These are phyloP conservation scores for Aleiodes alternator DNA, from an alignment of 2,888 invertebrate species.

Conservation along the genomic window DNA sequence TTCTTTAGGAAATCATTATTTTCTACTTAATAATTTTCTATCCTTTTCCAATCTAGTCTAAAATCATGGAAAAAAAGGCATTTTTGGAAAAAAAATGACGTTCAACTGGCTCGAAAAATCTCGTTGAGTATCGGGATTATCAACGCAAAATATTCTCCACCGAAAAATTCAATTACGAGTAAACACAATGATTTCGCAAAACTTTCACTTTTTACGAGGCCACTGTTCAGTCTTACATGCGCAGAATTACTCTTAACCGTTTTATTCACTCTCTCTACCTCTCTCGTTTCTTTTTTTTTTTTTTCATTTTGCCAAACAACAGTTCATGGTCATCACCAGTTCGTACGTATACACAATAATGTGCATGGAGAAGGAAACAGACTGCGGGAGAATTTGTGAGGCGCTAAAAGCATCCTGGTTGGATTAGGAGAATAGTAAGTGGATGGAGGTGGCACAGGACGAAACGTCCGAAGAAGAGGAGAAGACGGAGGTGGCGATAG, in stretches of 20 bases:
- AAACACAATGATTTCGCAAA: constrained; percentile 37
- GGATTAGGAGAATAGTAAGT: constrained; percentile 70
- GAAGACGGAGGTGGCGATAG: constrained; percentile 55
- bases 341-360: constrained; percentile 44
- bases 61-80: no score
- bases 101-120: no score
- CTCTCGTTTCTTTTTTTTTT: constrained; percentile 27
- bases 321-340: constrained; percentile 45
- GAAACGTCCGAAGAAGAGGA: constrained; percentile 54
- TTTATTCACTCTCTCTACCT: constrained; percentile 44
- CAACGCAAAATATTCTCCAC: constrained; percentile 42
- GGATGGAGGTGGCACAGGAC: constrained; percentile 73
- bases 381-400: constrained; percentile 64
- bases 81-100: no score
- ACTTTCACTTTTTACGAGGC: constrained; percentile 35
- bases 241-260: constrained; percentile 44
- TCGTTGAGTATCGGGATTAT: constrained; percentile 30
- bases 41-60: no score
- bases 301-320: constrained; percentile 27
- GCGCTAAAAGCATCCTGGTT: constrained; percentile 71
- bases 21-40: no score
- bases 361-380: constrained; percentile 10
- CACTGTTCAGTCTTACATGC: constrained; percentile 19
- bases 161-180: no score
- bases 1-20: no score